These are phyloP conservation scores for Eristalis pertinax DNA, from an alignment of 2,888 invertebrate species.

Conservation along the genomic window DNA sequence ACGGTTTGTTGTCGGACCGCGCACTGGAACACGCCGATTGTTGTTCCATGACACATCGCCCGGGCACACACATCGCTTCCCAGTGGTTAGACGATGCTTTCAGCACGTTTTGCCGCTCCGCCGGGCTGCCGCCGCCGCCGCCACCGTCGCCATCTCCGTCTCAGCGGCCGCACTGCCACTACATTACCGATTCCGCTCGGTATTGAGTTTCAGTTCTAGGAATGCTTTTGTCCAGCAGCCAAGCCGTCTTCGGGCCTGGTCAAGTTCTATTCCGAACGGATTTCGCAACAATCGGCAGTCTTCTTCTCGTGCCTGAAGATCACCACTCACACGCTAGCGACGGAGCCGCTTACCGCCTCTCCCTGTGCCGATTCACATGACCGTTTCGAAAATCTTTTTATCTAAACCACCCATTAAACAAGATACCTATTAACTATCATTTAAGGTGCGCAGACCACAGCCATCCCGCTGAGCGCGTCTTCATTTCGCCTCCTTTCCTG, in stretches of 20 bases:
- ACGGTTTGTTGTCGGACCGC: conserved; percentile 38
- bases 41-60: conserved; percentile 58
- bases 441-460: conserved; percentile 30
- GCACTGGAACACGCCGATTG: conserved; percentile 25
- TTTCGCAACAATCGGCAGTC: conserved; percentile 64
- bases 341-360: conserved; percentile 33
- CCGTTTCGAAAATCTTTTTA: conserved; percentile 63
- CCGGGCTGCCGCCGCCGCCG: not conserved
- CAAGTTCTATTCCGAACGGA: conserved; percentile 60
- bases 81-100: conserved; percentile 67
- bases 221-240: conserved; percentile 64
- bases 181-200: conserved; percentile 57
- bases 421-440: conserved; percentile 69
- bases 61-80: conserved; percentile 39
- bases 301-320: conserved; percentile 27
- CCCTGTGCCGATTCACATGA: conserved; percentile 71
- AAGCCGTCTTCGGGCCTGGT: conserved; percentile 51
- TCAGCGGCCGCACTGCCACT: not conserved
- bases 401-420: conserved; percentile 67
- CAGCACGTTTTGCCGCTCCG: conserved; percentile 59
- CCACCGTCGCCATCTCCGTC: not conserved
- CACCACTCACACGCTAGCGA: conserved; percentile 6
- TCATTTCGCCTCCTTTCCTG: not conserved
- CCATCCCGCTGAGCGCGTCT: conserved; percentile 44
- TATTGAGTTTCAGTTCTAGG: conserved; percentile 67